Percentiles rank a stretch among this genome's conserved stretches.
Conservation (phyloP, 2,113 vertebrate species). For the Clarias macrocephalus region DNA sequence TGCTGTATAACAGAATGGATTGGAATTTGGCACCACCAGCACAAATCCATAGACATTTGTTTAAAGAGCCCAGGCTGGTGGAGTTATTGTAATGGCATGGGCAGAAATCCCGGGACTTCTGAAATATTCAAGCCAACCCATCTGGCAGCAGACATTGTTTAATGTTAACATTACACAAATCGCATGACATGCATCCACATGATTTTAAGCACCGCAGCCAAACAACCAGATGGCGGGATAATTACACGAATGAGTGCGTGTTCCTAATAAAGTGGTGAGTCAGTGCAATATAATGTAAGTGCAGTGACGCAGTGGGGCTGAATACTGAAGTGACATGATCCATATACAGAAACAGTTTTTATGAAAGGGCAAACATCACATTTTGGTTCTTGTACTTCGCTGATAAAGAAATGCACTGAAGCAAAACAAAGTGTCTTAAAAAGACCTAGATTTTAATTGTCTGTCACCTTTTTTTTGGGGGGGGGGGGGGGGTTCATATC, state of each 20-base stretch:
- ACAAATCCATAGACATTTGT: not conserved
- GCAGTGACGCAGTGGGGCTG: not conserved
- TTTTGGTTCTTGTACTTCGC: not conserved
- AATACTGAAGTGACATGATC: constrained; percentile 7
- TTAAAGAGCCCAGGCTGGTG: not conserved
- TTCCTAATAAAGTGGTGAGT: not conserved
- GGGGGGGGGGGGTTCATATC: too few species aligned
- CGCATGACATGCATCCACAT: not conserved
- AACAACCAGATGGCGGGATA: not conserved
- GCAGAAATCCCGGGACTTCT: not conserved
- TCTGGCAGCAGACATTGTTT: not conserved
- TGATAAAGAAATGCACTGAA: not conserved
- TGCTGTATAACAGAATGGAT: not conserved
- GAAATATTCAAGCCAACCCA: not conserved
- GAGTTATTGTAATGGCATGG: not conserved
- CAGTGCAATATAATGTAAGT: not conserved
- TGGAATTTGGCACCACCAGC: not conserved
- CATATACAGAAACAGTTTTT: not conserved
- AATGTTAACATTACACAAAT: not conserved
- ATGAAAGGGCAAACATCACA: not conserved
- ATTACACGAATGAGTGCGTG: too few species aligned
- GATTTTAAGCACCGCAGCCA: not conserved
- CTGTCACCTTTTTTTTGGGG: not conserved
- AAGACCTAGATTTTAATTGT: not conserved
- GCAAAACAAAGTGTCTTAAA: not conserved